A percentile compares a stretch with the other conserved stretches of the same genome.
Evolutionary conservation across 1,140 invertebrate species (phyloP).

Genomic region (Thaumatotibia leucotreta): DNA sequence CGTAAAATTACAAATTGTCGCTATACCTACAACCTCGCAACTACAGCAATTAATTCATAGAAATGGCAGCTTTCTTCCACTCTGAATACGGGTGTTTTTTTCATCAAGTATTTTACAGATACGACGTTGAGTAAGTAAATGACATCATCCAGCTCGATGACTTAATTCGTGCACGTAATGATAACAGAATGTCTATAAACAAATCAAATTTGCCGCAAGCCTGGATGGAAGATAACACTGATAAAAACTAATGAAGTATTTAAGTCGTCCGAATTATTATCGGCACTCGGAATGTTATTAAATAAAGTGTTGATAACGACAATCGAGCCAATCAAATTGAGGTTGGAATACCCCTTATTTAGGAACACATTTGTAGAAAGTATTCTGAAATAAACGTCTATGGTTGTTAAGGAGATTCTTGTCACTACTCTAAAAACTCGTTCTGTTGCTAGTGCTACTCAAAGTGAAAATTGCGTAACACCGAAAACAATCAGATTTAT

Average conservation of each 20-base stretch:
- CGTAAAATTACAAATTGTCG: no score
- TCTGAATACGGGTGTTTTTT: no score
- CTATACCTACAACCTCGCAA: no score
- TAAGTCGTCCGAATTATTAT: background rate
- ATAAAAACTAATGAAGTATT: conserved; percentile 6
- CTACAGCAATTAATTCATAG: no score
- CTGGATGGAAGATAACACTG: background rate
- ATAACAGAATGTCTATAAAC: background rate
- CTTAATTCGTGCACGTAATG: background rate
- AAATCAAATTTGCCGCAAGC: background rate
- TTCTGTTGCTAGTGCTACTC: no score
- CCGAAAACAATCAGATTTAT: no score
- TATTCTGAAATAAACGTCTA: no score
- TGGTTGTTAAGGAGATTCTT: no score
- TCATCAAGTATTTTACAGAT: no score
- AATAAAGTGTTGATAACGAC: background rate
- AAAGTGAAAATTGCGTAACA: no score
- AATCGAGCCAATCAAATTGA: background rate
- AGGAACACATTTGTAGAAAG: background rate
- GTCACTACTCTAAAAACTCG: no score
- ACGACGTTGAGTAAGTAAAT: conserved; percentile 12
- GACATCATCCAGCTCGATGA: background rate
- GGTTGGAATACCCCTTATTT: background rate
- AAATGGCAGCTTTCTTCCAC: no score
- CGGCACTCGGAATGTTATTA: background rate